Evolutionary conservation across 2,797 vertebrate genomes (phyloP).

Genomic region (Orientallactaga sibirica): DNA sequence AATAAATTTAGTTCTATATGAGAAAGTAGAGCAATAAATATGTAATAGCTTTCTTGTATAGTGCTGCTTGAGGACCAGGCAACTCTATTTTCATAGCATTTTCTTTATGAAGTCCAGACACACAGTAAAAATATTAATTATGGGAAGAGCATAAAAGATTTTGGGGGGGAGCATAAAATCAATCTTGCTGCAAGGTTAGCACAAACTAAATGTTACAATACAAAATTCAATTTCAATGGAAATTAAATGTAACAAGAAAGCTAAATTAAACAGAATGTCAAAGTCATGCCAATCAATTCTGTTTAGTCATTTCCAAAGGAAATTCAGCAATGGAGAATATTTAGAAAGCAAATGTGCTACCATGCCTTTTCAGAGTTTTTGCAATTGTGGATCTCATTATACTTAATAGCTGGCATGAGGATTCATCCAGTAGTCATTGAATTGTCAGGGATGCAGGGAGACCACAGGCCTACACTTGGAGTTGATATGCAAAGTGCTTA

Average conservation of each 20-base stretch:
- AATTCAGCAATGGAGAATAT: not conserved
- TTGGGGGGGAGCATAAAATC: not conserved
- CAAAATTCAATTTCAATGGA: not conserved
- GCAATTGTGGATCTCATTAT: not conserved
- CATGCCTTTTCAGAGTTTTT: not conserved
- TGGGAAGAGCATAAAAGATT: not conserved
- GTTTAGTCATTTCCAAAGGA: not conserved
- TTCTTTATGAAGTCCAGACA: not conserved
- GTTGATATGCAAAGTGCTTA: not conserved
- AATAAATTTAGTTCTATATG: not conserved
- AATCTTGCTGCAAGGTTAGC: not conserved
- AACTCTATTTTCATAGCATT: not conserved
- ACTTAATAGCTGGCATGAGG: not conserved
- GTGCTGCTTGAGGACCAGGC: not conserved
- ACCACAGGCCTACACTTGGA: not conserved
- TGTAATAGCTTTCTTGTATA: not conserved
- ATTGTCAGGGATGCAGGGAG: not conserved
- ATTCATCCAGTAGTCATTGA: not conserved
- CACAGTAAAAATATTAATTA: not conserved
- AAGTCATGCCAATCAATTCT: not conserved
- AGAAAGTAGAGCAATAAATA: not conserved
- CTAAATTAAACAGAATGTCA: not conserved
- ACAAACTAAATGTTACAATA: constrained; percentile 1
- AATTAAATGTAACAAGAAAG: constrained; percentile 2
- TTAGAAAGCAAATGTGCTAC: not conserved